Conservation (phyloP, 1,140 invertebrate species). For the Mycetomoellerius zeteki region DNA sequence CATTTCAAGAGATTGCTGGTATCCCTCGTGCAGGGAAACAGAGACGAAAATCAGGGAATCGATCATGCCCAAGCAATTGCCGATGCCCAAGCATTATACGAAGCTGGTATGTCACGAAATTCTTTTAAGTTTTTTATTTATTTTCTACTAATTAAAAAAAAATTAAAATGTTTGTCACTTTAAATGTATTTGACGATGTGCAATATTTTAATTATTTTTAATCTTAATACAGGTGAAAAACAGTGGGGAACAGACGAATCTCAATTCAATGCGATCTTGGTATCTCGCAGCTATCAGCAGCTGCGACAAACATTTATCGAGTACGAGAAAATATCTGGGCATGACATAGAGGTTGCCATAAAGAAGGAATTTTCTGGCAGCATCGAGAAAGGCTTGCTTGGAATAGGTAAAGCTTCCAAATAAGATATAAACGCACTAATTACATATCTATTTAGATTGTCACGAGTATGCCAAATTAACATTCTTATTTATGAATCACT, state of each 20-base stretch:
- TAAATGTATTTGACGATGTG: neutral
- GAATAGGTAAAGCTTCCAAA: conserved; percentile 87
- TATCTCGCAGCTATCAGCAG: conserved; percentile 89
- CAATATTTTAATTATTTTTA: conserved; percentile 7
- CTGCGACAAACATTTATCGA: conserved; percentile 89
- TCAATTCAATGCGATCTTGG: conserved; percentile 90
- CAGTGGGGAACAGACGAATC: conserved; percentile 91
- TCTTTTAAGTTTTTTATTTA: neutral
- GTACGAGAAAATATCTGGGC: conserved; percentile 89
- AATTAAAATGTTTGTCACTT: neutral
- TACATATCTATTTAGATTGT: conserved; percentile 2
- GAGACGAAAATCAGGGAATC: conserved; percentile 92
- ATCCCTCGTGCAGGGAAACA: conserved; percentile 93
- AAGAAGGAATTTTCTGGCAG: conserved; percentile 92
- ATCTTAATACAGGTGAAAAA: conserved; percentile 86
- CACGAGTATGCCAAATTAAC: conserved; percentile 1
- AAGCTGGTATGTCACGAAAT: conserved; percentile 87
- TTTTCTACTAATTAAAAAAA: neutral
- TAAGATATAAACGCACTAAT: neutral
- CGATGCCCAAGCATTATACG: conserved; percentile 88
- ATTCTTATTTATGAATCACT: conserved; percentile 3
- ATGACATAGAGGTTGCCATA: conserved; percentile 91
- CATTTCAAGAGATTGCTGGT: conserved; percentile 96
- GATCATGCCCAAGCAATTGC: conserved; percentile 85
- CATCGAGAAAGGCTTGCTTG: conserved; percentile 89